These are phyloP conservation scores for Iselma pallidipennis DNA, from an alignment of 2,888 invertebrate species.

Conservation along the genomic window DNA sequence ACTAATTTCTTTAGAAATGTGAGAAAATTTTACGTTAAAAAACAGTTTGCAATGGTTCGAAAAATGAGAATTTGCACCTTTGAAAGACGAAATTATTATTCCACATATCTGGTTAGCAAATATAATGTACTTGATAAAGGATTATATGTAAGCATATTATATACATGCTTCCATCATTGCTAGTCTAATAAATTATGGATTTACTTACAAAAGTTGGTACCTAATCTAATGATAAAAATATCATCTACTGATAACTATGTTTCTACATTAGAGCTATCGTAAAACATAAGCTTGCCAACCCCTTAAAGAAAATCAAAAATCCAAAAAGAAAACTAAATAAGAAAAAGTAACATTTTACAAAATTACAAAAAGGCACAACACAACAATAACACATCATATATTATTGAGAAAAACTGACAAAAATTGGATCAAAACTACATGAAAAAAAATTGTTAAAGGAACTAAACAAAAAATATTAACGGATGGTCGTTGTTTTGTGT, in stretches of 20 bases:
- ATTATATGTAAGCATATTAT: slow-evolving; percentile 36
- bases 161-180: slow-evolving; percentile 31
- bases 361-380: slow-evolving; percentile 56
- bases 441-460: background rate
- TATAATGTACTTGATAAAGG: no score
- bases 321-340: slow-evolving; percentile 50
- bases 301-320: slow-evolving; percentile 51
- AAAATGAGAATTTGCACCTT: no score
- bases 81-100: no score
- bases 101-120: no score
- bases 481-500: background rate
- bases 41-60: no score
- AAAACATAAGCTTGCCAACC: slow-evolving; percentile 57
- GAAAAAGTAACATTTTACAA: slow-evolving; percentile 48
- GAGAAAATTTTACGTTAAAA: no score
- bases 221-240: slow-evolving; percentile 19
- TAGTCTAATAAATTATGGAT: background rate
- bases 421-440: slow-evolving; percentile 7
- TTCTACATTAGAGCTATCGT: slow-evolving; percentile 44
- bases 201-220: slow-evolving; percentile 8
- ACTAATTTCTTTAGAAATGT: no score
- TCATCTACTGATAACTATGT: slow-evolving; percentile 22
- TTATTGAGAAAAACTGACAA: slow-evolving; percentile 2
- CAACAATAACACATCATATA: slow-evolving; percentile 44
- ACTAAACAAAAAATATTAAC: background rate